Evolutionary conservation across 2,113 vertebrate genomes (phyloP), one percentile per base, ranked within the genome.

Genomic region (Donacobius atricapilla): DNA sequence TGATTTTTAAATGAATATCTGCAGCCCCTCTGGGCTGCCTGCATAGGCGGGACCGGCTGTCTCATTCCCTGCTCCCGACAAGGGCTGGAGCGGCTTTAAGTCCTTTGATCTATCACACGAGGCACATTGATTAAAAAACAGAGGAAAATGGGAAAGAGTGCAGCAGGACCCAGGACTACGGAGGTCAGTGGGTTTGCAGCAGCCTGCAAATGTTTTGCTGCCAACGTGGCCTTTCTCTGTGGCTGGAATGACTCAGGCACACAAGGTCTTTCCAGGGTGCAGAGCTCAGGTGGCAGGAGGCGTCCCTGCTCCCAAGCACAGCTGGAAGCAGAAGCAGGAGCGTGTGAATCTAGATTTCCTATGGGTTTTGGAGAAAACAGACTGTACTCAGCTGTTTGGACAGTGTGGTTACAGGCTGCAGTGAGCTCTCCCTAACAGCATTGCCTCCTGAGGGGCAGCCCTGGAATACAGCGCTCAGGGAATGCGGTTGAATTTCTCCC

Each of bases 141-240:
- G n/a, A 73, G 39, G 23, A 58, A 31, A 22, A 14, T 3, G n/a
- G 71, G 42, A 48, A 44, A 9, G 28, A 48, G 23, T 22, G 37
- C 37, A 64, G 17, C 10, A 11, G 65, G 42, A 82, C 31, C 10
- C 23, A 58, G 73, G 31, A 33, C 68, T 44, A 0, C 2, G 23
- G 30, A 68, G 61, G 65, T 48, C 63, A 73, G 47, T 0, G 0
- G 33, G 27, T 81, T 86, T 88, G 64, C 51, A 81, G 35, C 68
- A 48, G 69, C 31, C 60, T 76, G 73, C 60, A 57, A 11, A 58
- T 54, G 7, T 90, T 89, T 76, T 53, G 60, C 64, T 87, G 69
- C 27, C 28, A 25, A 0, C 0, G 0, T n/a, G 61, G n/a, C 88
- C 35, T 72, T 81, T 82, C 30, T 30, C 27, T 0, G 0, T 35